phyloP scores from a whole-genome alignment of 2,113 vertebrate genomes.

The Globicephala melas region DNA sequence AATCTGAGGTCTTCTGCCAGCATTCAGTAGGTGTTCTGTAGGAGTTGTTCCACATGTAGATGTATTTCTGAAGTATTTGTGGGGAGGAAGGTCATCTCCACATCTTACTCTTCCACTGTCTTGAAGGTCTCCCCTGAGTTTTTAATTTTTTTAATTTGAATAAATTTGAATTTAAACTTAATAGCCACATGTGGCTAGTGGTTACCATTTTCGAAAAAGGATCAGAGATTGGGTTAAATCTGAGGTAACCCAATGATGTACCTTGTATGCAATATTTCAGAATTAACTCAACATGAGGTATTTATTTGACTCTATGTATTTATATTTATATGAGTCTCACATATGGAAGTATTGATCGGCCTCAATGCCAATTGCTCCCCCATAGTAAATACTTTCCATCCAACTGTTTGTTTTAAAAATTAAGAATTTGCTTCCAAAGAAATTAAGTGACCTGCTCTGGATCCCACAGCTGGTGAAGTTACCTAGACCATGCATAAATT shows the following conservation, averaged over 20 bases:
- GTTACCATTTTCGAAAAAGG: background rate
- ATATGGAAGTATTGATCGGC: background rate
- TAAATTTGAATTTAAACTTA: background rate
- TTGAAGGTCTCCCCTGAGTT: background rate
- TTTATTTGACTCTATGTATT: no score
- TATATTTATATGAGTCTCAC: no score
- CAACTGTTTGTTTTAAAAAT: constrained; percentile 5
- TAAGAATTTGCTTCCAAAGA: background rate
- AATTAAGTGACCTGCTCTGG: background rate
- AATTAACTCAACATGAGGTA: background rate
- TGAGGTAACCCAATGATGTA: background rate
- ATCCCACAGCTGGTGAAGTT: background rate
- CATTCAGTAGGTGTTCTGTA: no score
- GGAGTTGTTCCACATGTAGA: no score
- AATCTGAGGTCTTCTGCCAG: no score
- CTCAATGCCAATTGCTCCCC: background rate
- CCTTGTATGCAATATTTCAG: background rate
- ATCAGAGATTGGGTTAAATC: background rate
- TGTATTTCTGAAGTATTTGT: no score
- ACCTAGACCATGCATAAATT: background rate
- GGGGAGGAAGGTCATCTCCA: no score
- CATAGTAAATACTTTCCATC: background rate
- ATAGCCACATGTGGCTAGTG: background rate
- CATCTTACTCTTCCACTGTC: no score
- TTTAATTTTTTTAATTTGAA: background rate